Evolutionary conservation across 2,888 invertebrate species (phyloP).

Genomic region (Trichogramma dendrolimi): DNA sequence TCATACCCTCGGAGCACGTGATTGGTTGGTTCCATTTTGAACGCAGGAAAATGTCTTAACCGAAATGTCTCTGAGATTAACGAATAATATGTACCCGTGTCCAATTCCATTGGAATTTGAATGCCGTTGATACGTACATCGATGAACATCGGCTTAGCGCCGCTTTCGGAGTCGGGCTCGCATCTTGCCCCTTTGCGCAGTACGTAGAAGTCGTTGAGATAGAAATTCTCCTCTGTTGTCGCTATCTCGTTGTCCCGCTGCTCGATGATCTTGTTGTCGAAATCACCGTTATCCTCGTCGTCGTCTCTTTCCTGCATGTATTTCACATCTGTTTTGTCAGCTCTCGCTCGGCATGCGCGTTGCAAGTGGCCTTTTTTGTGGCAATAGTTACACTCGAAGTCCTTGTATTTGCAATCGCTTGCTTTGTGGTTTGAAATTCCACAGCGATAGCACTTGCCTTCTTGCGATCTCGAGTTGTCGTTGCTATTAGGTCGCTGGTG

Average conservation of each 20-base stretch:
- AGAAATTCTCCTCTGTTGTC: too few species aligned
- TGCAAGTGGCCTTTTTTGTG: conserved; percentile 26
- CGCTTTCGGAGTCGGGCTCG: not conserved
- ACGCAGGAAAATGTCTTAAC: conserved; percentile 5
- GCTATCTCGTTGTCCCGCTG: too few species aligned
- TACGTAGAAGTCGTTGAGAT: too few species aligned
- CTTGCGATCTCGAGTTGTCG: not conserved
- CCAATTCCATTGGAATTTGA: conserved; percentile 26
- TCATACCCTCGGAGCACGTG: conserved; percentile 20
- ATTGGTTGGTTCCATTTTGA: not conserved
- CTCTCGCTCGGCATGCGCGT: conserved; percentile 11
- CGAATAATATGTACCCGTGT: conserved; percentile 27
- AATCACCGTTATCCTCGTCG: too few species aligned
- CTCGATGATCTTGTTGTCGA: not conserved
- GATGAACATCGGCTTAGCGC: conserved; percentile 21
- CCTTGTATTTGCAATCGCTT: conserved; percentile 16
- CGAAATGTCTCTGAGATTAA: conserved; percentile 20
- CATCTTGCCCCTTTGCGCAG: not conserved
- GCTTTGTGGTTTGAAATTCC: conserved; percentile 19
- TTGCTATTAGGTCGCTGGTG: too few species aligned
- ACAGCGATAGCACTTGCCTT: conserved; percentile 20
- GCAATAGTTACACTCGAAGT: conserved; percentile 22
- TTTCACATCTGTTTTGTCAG: too few species aligned
- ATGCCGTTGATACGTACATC: conserved; percentile 17
- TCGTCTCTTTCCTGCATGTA: too few species aligned